These are phyloP conservation scores for Porites lobata DNA, from an alignment of 92 coral and sea anemone genomes.

Conservation along the genomic window DNA sequence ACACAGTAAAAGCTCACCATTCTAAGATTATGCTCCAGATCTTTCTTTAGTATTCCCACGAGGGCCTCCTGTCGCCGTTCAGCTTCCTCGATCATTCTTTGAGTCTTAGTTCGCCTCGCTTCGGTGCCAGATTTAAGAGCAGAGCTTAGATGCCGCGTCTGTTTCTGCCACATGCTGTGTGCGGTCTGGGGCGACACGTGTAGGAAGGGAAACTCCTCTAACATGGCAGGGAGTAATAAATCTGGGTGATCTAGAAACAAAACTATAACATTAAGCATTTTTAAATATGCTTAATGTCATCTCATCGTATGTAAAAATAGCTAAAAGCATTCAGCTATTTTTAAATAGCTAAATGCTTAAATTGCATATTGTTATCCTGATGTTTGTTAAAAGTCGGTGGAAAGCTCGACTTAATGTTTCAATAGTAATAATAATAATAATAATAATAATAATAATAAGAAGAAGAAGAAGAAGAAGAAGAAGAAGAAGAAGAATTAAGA, in stretches of 20 bases:
- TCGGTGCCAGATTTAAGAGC: conserved; percentile 79
- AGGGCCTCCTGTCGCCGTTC: conserved; percentile 92
- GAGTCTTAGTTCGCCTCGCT: conserved; percentile 81
- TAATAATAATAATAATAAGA: too few relatives aligned
- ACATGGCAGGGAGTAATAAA: conserved; percentile 84
- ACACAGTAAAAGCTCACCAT: conserved; percentile 66
- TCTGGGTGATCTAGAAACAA: conserved; percentile 72
- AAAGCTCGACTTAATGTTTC: too few relatives aligned
- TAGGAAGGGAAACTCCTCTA: conserved; percentile 97
- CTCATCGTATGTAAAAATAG: too few relatives aligned
- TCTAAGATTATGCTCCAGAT: conserved; percentile 91
- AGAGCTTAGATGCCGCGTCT: conserved; percentile 87
- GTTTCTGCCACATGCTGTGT: conserved; percentile 94
- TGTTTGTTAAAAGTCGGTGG: too few relatives aligned
- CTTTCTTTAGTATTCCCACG: conserved; percentile 88
- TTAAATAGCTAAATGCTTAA: too few relatives aligned
- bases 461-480: too few relatives aligned
- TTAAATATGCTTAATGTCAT: not conserved
- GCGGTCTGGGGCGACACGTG: conserved; percentile 99
- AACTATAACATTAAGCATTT: not conserved
- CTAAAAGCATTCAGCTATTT: too few relatives aligned
- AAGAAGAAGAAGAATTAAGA: too few relatives aligned
- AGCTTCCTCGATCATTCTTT: conserved; percentile 91
- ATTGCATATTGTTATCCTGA: too few relatives aligned
- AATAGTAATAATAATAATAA: too few relatives aligned